Evolutionary conservation across 2,797 vertebrate genomes (phyloP).

Genomic region (Falco columbarius): DNA sequence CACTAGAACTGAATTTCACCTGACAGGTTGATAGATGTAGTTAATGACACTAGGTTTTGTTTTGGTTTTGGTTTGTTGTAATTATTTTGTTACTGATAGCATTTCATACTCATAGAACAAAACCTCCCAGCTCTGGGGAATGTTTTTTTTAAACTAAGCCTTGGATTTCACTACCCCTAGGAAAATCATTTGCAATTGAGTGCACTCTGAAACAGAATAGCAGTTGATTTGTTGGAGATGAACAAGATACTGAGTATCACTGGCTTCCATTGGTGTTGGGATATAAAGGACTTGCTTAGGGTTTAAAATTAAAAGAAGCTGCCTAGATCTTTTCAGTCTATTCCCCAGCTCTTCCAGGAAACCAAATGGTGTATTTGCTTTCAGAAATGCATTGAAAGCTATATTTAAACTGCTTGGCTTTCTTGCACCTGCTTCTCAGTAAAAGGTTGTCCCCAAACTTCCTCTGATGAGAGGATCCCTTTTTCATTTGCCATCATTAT

Average conservation of each 20-base stretch:
- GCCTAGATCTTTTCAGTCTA: background rate
- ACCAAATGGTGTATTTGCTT: background rate
- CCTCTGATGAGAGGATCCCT: background rate
- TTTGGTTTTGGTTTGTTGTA: background rate
- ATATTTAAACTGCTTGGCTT: background rate
- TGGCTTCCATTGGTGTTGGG: background rate
- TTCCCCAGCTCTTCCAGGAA: background rate
- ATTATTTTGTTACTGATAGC: background rate
- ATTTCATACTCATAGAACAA: background rate
- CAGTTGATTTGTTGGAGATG: background rate
- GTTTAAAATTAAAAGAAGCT: background rate
- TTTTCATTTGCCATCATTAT: background rate
- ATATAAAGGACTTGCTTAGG: background rate
- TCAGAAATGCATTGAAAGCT: background rate
- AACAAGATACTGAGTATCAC: background rate
- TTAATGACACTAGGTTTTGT: background rate
- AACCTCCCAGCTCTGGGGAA: fast-evolving
- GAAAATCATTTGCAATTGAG: background rate
- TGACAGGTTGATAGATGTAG: background rate
- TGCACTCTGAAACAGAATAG: background rate
- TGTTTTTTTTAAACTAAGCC: background rate
- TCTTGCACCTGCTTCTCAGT: constrained; percentile 11
- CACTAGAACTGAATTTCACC: background rate
- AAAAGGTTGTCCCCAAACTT: background rate
- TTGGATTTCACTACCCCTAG: background rate